phyloP scores from a whole-genome alignment of 2,888 invertebrate species.

The Abrostola tripartita region DNA sequence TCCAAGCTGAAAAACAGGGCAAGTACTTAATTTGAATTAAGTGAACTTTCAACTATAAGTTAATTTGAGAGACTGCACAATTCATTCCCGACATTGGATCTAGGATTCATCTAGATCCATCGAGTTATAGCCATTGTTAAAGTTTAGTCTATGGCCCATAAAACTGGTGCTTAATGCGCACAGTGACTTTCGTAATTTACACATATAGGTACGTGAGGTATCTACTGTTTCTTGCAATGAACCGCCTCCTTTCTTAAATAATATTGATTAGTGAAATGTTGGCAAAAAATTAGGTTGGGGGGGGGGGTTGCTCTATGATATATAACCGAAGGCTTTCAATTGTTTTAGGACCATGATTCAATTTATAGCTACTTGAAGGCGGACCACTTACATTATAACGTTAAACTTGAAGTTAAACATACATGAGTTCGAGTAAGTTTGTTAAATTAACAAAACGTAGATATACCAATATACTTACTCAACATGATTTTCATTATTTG shows the following conservation, averaged over 20 bases:
- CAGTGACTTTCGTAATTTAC: slow-evolving; percentile 54
- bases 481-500: no score
- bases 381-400: no score
- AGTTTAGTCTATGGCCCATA: slow-evolving; percentile 61
- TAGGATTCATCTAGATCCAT: slow-evolving; percentile 42
- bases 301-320: no score
- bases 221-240: slow-evolving; percentile 22
- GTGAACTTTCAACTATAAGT: neutral
- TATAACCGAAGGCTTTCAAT: no score
- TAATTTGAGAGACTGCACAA: slow-evolving; percentile 23
- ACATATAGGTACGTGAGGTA: slow-evolving; percentile 25
- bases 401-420: no score
- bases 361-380: no score
- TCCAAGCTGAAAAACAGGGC: neutral
- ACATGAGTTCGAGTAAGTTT: no score
- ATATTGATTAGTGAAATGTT: no score
- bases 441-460: no score
- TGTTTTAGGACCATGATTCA: no score
- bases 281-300: no score
- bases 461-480: no score
- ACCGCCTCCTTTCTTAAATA: slow-evolving; percentile 1
- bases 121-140: slow-evolving; percentile 61
- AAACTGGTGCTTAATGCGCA: slow-evolving; percentile 57
- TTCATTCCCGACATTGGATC: slow-evolving; percentile 43
- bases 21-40: neutral